Evolutionary conservation across 1,140 invertebrate species (phyloP).

Genomic region (Diploscapter pachys): DNA sequence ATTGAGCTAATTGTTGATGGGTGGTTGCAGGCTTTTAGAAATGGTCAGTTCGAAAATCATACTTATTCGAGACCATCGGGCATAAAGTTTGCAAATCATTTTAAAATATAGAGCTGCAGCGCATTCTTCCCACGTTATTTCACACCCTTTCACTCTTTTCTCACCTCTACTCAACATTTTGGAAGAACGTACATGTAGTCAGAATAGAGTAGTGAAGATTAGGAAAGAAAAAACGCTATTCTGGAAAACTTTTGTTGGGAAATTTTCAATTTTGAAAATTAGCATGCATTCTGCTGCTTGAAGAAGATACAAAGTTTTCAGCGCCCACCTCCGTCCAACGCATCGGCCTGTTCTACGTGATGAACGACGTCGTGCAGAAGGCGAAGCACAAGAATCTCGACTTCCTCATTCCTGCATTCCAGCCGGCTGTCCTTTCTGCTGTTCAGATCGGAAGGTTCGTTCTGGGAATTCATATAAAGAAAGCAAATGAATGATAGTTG

Average conservation of each 20-base stretch:
- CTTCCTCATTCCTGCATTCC: slow-evolving; percentile 43
- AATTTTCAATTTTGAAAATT: too few species aligned
- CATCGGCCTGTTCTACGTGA: slow-evolving; percentile 47
- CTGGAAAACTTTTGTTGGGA: too few species aligned
- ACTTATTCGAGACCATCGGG: neutral
- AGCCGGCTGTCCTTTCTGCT: slow-evolving; percentile 48
- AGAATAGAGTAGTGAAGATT: too few species aligned
- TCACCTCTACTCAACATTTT: neutral
- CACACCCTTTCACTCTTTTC: neutral
- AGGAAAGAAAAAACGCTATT: too few species aligned
- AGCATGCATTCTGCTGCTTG: too few species aligned
- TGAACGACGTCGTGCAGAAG: slow-evolving; percentile 56
- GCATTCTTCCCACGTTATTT: too few species aligned
- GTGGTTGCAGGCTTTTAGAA: slow-evolving; percentile 48
- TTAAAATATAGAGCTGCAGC: slow-evolving; percentile 6
- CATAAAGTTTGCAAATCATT: neutral
- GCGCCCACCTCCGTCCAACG: slow-evolving; percentile 41
- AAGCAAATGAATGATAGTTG: too few species aligned
- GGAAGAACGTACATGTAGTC: neutral
- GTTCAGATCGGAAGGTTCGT: slow-evolving; percentile 36
- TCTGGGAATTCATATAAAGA: too few species aligned
- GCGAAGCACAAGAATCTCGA: slow-evolving; percentile 44
- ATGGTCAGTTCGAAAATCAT: slow-evolving; percentile 19
- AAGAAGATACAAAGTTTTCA: neutral
- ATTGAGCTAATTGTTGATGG: slow-evolving; percentile 43